Evolutionary conservation across 2,113 vertebrate genomes (phyloP), one percentile per base, ranked within the genome.

Genomic region (Mirza zaza): DNA sequence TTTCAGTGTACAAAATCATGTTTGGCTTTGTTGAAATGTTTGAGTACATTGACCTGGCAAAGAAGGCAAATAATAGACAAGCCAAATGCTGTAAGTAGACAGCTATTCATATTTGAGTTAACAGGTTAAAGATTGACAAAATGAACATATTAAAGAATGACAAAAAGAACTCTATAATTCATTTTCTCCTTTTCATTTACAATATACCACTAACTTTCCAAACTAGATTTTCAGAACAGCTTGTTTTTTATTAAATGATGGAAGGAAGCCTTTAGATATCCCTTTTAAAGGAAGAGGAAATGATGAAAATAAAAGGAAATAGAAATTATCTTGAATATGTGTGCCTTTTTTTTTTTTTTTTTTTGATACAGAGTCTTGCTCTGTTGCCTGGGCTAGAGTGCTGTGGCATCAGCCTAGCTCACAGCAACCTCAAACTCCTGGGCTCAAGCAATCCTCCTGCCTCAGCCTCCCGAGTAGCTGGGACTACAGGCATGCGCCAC

Each of bases 251-350:
- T 90, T 93, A 76, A 55, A 0, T 25, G 15, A 81, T 81, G 4
- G 42, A 85, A 73, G 15, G 42, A 85, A 73, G 15, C 3, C 68
- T 96, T 87, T 90, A 55, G 15, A 70, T 84, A 48, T 2, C 4
- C 29, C 6, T 93, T 59, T 87, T 84, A 90, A 87, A 83, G 4
- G 92, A 90, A 91, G 25, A 85, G 6, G 27, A 94, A 50, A 55
- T 87, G 36, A 59, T 94, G 14, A 77, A 90, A 91, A 80, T 94
- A 50, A 91, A 97, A 94, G 17, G n/a, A 96, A 87, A 17, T n/a
- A 82, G 18, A 95, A 94, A 75, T 32, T 1, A 82, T 36, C 23
- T 83, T 87, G 81, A 83, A 68, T 91, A 39, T 75, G 71, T 68
- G 34, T 84, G 48, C 32, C 27, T 57, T 55, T 70, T n/a, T 84